These are phyloP conservation scores for Homalodisca vitripennis DNA, from an alignment of 1,140 invertebrate genomes.

Conservation along the genomic window DNA sequence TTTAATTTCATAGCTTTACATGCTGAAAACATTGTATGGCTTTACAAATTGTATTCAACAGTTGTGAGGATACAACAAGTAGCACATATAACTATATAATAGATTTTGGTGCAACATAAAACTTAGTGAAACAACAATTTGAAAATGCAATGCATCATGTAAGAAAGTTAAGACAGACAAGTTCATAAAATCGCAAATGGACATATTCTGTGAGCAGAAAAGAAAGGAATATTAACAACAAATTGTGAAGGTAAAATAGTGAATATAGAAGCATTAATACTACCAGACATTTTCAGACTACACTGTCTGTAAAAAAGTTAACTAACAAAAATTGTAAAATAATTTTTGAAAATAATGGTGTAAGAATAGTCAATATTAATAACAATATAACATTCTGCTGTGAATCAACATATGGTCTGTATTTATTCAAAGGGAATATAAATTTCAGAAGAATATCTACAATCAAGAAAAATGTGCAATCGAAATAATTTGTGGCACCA, in stretches of 20 bases:
- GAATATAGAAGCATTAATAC: not conserved
- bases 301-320: not conserved
- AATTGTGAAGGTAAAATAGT: not conserved
- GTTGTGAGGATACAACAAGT: no score
- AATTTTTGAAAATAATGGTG: not conserved
- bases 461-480: not conserved
- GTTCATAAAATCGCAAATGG: no score
- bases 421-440: not conserved
- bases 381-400: no score
- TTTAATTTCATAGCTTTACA: no score
- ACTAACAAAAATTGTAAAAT: not conserved
- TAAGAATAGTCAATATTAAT: no score
- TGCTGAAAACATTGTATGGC: no score
- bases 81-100: no score
- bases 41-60: no score
- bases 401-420: not conserved
- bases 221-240: not conserved
- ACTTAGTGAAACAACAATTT: no score
- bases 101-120: no score
- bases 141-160: no score
- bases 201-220: not conserved
- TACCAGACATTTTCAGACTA: not conserved
- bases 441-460: not conserved
- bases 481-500: slow-evolving; percentile 28
- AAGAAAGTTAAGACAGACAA: no score